Conservation (phyloP, 2,113 vertebrate species). For the Ceyx cyanopectus region DNA sequence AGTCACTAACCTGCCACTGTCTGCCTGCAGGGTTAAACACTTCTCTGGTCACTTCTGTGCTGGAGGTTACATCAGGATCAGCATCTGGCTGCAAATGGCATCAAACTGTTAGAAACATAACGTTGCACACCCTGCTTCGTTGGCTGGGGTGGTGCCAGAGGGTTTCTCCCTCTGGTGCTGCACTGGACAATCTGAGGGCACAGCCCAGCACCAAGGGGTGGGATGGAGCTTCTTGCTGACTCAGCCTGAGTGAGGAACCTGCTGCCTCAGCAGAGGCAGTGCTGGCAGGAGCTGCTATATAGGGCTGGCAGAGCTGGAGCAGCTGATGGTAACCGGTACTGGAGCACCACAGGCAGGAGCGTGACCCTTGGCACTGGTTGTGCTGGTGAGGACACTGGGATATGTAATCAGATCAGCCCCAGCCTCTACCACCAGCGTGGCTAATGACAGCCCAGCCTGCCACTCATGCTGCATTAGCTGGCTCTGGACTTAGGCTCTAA, state of each 20-base stretch:
- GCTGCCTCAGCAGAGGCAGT: not conserved
- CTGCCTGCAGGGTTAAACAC: rapidly evolving
- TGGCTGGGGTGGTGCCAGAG: not conserved
- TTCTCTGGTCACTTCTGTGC: not conserved
- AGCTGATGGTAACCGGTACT: rapidly evolving
- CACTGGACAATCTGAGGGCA: rapidly evolving
- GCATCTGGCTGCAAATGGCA: rapidly evolving
- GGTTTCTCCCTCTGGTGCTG: rapidly evolving
- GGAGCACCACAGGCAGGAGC: rapidly evolving
- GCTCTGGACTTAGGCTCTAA: not conserved
- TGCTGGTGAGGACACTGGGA: not conserved
- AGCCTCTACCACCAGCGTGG: rapidly evolving
- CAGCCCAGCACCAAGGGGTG: not conserved
- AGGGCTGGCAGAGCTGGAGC: rapidly evolving
- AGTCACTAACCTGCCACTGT: rapidly evolving
- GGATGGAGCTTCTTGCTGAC: not conserved
- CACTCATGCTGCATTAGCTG: rapidly evolving
- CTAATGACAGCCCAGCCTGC: rapidly evolving
- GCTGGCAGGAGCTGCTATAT: not conserved
- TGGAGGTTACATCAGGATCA: rapidly evolving
- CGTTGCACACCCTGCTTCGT: rapidly evolving
- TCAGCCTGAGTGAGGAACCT: not conserved
- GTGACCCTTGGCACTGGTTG: rapidly evolving
- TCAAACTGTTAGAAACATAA: rapidly evolving
- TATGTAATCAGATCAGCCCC: rapidly evolving